These are phyloP conservation scores for Sminthopsis crassicaudata DNA, from an alignment of 2,113 vertebrate species.

Conservation along the genomic window DNA sequence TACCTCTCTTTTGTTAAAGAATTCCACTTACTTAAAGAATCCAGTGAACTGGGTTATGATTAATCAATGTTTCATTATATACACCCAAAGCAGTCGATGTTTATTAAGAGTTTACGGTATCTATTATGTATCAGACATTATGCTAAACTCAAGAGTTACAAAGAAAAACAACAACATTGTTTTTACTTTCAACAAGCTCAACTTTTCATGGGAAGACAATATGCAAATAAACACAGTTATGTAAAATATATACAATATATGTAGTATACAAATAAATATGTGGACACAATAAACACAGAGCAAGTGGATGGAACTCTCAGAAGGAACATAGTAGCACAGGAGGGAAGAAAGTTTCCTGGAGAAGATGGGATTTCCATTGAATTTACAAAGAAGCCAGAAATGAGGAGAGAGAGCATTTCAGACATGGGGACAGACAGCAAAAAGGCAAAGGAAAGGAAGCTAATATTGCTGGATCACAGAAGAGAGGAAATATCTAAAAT, in stretches of 20 bases:
- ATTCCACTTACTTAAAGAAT: not conserved
- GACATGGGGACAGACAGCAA: not conserved
- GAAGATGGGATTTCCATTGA: not conserved
- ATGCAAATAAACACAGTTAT: not conserved
- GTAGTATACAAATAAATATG: not conserved
- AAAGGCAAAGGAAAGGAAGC: not conserved
- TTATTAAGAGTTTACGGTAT: not conserved
- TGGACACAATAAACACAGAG: not conserved
- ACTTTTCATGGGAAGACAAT: not conserved
- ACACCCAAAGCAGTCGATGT: conserved; percentile 9
- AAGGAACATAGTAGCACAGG: not conserved
- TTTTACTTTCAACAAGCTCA: not conserved
- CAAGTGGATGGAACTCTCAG: not conserved
- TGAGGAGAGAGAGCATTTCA: not conserved
- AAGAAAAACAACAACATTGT: not conserved
- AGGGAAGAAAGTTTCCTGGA: not conserved
- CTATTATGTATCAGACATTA: not conserved
- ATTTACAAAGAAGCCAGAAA: not conserved
- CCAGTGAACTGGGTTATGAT: conserved; percentile 21
- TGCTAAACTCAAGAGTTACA: not conserved
- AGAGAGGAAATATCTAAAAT: not conserved
- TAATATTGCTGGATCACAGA: not conserved
- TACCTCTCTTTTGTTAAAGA: not conserved
- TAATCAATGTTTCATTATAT: conserved; percentile 29
- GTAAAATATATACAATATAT: too few relatives aligned